These are phyloP conservation scores for Drosophila monieri DNA, from an alignment of 2,888 invertebrate species.

Conservation along the genomic window DNA sequence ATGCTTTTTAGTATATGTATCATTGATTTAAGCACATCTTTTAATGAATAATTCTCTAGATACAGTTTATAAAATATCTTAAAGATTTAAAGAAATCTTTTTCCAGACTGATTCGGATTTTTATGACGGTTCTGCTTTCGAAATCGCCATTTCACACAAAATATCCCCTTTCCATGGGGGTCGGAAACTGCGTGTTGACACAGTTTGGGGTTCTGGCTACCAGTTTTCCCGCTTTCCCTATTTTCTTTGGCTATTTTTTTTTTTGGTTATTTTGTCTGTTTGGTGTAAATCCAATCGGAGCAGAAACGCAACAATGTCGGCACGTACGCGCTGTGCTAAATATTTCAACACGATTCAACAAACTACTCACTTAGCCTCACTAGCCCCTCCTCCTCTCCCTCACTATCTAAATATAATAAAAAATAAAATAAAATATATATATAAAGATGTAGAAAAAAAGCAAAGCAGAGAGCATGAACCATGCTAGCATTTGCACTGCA, in stretches of 20 bases:
- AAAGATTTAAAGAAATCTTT: background rate
- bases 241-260: background rate
- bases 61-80: no score
- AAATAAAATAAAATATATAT: constrained; percentile 5
- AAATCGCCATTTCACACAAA: background rate
- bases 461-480: constrained; percentile 23
- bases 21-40: no score
- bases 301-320: constrained; percentile 53
- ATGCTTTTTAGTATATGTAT: no score
- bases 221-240: constrained; percentile 8
- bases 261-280: constrained; percentile 3
- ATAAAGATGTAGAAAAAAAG: background rate
- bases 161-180: background rate
- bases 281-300: constrained; percentile 45
- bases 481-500: constrained; percentile 73
- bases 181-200: constrained; percentile 7
- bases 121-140: background rate
- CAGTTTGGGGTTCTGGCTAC: constrained; percentile 2
- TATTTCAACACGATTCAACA: constrained; percentile 62
- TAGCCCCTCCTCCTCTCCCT: no score
- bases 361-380: constrained; percentile 48
- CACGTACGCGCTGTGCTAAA: constrained; percentile 67
- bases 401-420: constrained; percentile 11
- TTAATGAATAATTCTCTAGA: no score
- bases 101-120: no score